Evolutionary conservation across 2,797 vertebrate genomes (phyloP).

Genomic region (Emys orbicularis): DNA sequence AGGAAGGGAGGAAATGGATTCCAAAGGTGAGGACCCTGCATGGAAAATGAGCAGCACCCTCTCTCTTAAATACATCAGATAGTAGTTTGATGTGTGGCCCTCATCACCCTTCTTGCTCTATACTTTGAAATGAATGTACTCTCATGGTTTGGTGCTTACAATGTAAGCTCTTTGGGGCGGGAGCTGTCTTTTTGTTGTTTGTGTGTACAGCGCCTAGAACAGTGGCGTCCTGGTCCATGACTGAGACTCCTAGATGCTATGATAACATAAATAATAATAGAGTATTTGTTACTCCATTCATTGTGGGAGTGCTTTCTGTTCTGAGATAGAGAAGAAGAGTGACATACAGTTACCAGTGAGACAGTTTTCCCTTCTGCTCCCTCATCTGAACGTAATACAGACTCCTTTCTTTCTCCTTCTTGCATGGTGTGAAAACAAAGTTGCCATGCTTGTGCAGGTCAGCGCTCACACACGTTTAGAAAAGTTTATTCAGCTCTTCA

Average conservation of each 20-base stretch:
- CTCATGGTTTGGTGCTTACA: background rate
- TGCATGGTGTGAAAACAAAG: background rate
- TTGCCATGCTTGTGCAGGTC: background rate
- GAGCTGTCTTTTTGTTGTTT: background rate
- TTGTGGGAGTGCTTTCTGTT: background rate
- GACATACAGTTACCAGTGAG: background rate
- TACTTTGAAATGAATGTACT: background rate
- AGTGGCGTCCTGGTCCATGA: too few species aligned
- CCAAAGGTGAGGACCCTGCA: background rate
- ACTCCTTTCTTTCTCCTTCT: constrained; percentile 20
- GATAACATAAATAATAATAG: background rate
- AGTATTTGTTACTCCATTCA: background rate
- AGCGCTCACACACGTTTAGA: background rate
- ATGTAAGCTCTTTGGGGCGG: background rate
- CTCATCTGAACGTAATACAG: background rate
- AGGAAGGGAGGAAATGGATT: constrained; percentile 16
- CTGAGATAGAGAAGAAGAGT: background rate
- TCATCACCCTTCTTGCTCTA: background rate
- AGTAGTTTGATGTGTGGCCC: background rate
- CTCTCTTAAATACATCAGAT: background rate
- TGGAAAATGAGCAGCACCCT: background rate
- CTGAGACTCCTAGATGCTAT: background rate
- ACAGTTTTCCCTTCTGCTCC: background rate
- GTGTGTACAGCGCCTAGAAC: too few species aligned
- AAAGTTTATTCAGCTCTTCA: background rate